These are phyloP conservation scores for Eptatretus atami DNA, from an alignment of 2,797 vertebrate species.

Conservation along the genomic window DNA sequence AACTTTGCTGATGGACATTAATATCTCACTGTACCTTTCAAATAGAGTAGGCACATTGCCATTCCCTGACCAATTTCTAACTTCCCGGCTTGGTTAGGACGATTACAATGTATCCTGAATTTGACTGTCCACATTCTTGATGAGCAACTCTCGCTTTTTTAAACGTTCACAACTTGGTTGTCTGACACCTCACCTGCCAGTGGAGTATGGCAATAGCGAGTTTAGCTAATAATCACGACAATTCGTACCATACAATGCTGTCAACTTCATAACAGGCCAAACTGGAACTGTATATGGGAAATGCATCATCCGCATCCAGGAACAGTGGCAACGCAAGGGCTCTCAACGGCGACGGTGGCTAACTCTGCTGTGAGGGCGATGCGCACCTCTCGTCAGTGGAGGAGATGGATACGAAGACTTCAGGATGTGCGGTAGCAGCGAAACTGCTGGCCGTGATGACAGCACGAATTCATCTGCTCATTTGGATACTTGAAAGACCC, in stretches of 20 bases:
- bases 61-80: too few species aligned
- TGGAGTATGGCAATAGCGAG: too few species aligned
- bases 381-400: constrained; percentile 62
- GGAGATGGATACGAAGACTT: constrained; percentile 91
- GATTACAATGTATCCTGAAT: too few species aligned
- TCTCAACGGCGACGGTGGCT: constrained; percentile 26
- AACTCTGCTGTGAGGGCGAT: constrained; percentile 24
- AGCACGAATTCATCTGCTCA: constrained; percentile 84
- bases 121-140: too few species aligned
- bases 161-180: too few species aligned
- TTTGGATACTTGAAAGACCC: constrained; percentile 45
- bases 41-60: too few species aligned
- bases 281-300: neutral
- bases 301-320: neutral
- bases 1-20: too few species aligned
- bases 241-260: neutral
- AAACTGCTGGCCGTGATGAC: constrained; percentile 73
- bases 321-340: constrained; percentile 11
- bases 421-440: constrained; percentile 62
- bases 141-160: too few species aligned
- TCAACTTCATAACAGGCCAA: neutral
- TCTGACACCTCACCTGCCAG: too few species aligned
- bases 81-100: too few species aligned
- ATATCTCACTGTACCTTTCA: too few species aligned
- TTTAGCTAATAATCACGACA: too few species aligned